Evolutionary conservation across 1,140 invertebrate species (phyloP), one percentile per base, ranked within the genome.

Genomic region (Magallana ariakensis): DNA sequence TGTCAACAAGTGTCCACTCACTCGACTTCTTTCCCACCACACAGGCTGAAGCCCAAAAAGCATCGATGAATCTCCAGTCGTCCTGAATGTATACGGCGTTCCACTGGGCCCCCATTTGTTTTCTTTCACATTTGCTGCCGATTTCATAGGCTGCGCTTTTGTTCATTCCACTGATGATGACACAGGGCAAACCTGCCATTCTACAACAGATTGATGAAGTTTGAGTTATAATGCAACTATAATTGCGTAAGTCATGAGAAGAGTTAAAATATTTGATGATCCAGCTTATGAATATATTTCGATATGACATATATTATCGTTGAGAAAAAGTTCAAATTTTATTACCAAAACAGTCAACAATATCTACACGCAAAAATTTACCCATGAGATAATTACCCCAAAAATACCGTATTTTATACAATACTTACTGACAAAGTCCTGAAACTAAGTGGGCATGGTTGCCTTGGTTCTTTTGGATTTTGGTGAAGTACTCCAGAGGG

Each of bases 91-190:
- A 93, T 0, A 94, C 93, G 11, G 93, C 94, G 87, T 94, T 94
- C 94, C 94, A 94, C 89, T 94, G 94, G 9, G 93, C 94, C 1
- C 90, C 92, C 93, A 93, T 93, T 6, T 66, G 87, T 87, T 91
- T 88, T 10, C 91, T 85, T 87, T 94, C 92, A n/a, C 90, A 86
- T 60, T 88, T 87, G 57, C 87, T 90, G 11, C 94, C 94, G 1
- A 94, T 90, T 83, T 93, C 91, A 85, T 94, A 94, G 26, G 93
- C 93, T n/a, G 93, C 92, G 86, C 93, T 94, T 85, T 94, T 94
- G 90, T 93, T 94, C 89, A 94, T 92, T 15, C 94, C 94, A 83
- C 91, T 92, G 13, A 94, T 90, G 33, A 94, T 92, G 15, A 92
- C 91, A 84, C 93, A 94, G 1, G 92, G 92, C 26, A 94, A 87